Conservation (phyloP, 1,140 invertebrate genomes). For the Heterodera schachtii region DNA sequence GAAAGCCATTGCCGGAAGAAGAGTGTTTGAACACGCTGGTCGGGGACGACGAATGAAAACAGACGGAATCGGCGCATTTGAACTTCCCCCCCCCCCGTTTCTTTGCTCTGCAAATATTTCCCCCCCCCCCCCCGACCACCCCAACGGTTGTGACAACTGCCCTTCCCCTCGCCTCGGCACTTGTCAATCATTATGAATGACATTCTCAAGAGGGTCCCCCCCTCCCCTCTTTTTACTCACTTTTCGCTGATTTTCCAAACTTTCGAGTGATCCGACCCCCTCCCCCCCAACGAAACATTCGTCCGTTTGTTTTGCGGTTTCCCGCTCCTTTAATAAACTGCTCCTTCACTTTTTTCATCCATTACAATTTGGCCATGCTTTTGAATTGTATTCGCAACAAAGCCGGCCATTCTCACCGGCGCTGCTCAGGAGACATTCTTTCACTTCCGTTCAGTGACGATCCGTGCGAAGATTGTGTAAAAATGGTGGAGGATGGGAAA, state of each 20-base stretch:
- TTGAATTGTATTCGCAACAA: conserved; percentile 28
- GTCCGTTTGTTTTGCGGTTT: neutral
- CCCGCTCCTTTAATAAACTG: neutral
- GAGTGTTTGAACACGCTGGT: conserved; percentile 69
- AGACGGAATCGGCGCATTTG: neutral
- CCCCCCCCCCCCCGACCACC: no score
- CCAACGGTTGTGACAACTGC: neutral
- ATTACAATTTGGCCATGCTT: neutral
- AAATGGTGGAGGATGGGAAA: conserved; percentile 7
- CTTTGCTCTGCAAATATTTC: neutral
- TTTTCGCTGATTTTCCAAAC: no score
- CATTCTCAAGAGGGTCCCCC: neutral
- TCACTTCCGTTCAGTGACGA: conserved; percentile 27
- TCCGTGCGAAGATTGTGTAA: conserved; percentile 21
- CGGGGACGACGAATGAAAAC: conserved; percentile 24
- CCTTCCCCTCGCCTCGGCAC: neutral
- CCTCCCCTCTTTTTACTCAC: neutral
- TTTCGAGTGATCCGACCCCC: neutral
- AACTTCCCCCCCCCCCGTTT: no score
- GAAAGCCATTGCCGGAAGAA: conserved; percentile 74
- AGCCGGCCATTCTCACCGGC: conserved; percentile 3
- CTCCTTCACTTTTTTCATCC: neutral
- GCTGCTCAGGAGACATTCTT: conserved; percentile 15
- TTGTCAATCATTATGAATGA: neutral
- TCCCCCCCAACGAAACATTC: neutral